Base-by-base conservation (phyloP, 2,797 vertebrate species). In the Apogon talboti region DNA sequence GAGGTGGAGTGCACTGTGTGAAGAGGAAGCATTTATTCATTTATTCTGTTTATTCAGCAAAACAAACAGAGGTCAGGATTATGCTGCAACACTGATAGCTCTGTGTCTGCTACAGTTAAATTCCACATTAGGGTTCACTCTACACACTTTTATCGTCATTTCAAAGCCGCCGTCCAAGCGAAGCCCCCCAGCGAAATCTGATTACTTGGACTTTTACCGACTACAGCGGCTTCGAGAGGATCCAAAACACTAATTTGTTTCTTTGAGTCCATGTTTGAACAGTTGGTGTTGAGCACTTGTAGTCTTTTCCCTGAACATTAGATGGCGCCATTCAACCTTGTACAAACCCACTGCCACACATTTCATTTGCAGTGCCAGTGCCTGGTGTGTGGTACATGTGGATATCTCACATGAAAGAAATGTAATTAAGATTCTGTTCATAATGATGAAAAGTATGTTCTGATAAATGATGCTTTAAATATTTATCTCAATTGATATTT, bases 321-420 rank as follows among this genome's bases (percentile, higher is more conserved):
- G 92, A 91, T 93, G 92, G 91, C 87, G 89, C 91, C 91, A 91
- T 90, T 86, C 83, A 77, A 87, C 89, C 87, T 89, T 89, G 82
- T 87, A 79, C 81, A 79, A 88, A 83, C 48, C 60, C 11, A 9
- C 48, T 55, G 49, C 47, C 33, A 11, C 24, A 16, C 67, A 18
- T 56, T 51, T 42, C 49, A 28, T 48, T 69, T 74, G 70, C 76
- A 71, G 5, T 69, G 59, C 30, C 51, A 46, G 74, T 59, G 72
- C 71, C 68, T 62, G 60, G 71, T 79, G 82, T 78, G 85, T 69
- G 78, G 59, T 77, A 66, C 77, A 51, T 77, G 67, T 64, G 69
- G 68, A 73, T 62, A 47, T 74, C 63, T 47, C 75, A 66, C 70
- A 56, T 80, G 65, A 82, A 76, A 82, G 79, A 82, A 84, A 76